Evolutionary conservation across 2,113 vertebrate genomes (phyloP), one percentile per base, ranked within the genome.

Genomic region (Ciconia boyciana): DNA sequence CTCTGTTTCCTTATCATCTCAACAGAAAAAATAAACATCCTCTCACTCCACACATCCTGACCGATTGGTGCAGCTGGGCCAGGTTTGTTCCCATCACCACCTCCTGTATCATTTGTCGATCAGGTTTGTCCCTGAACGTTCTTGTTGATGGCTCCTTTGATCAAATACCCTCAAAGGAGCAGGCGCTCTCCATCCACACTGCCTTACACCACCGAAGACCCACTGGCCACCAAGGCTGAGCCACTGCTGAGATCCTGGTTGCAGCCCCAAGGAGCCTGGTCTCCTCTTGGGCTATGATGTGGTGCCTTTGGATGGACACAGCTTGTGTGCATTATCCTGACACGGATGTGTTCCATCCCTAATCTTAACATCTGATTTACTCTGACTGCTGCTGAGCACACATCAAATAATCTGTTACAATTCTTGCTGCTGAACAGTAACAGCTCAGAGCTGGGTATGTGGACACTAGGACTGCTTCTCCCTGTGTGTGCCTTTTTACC

Each of bases 41-140:
- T 28, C 31, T 60, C 18, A 4, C 41, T 29, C 43, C 65, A 7
- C 5, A 4, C 36, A 19, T 44, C 44, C 70, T 16, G 43, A 26
- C 16, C 1, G 1, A 15, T 10, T 5, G 41, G 16, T 41, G 41
- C 2, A 0, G 48, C 57, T 15, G n/a, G n/a, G 13, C 48, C 57
- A 36, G 80, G 41, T 31, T 43, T 41, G 71, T 14, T 55, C 41
- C 19, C 28, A 34, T 34, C 19, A 4, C 60, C 0, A 3, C 32
- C 16, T 52, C 54, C 22, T 0, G 1, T 10, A 13, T 20, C 32
- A 6, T 26, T 16, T 20, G 28, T 34, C 1, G 2, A 10, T 29
- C 29, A 41, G 10, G 39, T 46, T 61, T 44, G 29, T 26, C 39
- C 24, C 54, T 24, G 7, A 7, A 2, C 14, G 16, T 48, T n/a